A percentile compares a stretch with the other conserved stretches of the same genome.
Conservation (phyloP, 1,140 invertebrate species). For the Caenorhabditis brenneri region DNA sequence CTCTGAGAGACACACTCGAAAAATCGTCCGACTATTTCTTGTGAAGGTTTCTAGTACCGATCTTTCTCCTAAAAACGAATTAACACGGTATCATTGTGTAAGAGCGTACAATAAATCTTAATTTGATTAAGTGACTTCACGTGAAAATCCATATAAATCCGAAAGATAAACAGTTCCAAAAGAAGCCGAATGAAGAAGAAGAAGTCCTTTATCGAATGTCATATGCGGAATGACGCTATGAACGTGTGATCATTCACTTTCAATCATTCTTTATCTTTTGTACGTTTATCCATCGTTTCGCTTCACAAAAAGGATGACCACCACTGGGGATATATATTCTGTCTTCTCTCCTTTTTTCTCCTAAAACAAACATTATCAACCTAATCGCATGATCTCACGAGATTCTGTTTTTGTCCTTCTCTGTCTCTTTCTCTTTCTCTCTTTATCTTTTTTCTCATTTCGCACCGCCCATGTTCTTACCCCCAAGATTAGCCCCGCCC, state of each 20-base stretch:
- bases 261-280: constrained; percentile 4
- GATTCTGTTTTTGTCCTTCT: constrained; percentile 26
- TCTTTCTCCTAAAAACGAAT: no score
- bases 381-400: constrained; percentile 38
- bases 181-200: not conserved
- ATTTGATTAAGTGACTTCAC: not conserved
- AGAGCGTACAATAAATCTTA: not conserved
- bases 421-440: not conserved
- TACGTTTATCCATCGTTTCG: not conserved
- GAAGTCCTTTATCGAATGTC: constrained; percentile 2
- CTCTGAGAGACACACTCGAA: no score
- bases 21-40: no score
- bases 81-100: no score
- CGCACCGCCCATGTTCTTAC: constrained; percentile 36
- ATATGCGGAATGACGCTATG: constrained; percentile 1
- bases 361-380: constrained; percentile 41
- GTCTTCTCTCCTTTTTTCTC: constrained; percentile 1
- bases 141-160: not conserved
- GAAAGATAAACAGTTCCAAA: not conserved
- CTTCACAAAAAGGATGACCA: not conserved
- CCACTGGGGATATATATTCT: not conserved
- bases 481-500: constrained; percentile 34
- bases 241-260: constrained; percentile 34
- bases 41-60: no score
- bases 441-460: not conserved